Evolutionary conservation across 2,113 vertebrate species (phyloP).

Genomic region (Pterophyllum scalare): DNA sequence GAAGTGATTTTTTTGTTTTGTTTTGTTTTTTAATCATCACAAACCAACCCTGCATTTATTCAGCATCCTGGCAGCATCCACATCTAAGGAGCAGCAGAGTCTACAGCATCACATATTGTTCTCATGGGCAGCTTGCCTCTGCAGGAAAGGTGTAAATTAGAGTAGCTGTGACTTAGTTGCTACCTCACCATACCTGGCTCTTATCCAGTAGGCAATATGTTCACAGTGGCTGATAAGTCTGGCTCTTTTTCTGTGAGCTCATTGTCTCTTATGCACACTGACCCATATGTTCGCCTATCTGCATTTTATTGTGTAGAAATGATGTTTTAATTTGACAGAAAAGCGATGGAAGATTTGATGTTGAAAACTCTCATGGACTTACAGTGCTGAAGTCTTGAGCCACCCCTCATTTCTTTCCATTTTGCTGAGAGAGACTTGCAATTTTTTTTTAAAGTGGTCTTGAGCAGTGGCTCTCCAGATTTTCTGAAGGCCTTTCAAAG

Average conservation of each 20-base stretch:
- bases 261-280: not conserved
- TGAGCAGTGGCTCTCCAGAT: not conserved
- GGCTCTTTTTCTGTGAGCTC: not conserved
- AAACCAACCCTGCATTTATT: conserved; percentile 18
- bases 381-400: no score
- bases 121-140: conserved; percentile 55
- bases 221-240: conserved; percentile 25
- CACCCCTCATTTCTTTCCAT: no score
- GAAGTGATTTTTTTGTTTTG: not conserved
- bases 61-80: conserved; percentile 12
- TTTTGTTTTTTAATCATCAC: conserved; percentile 15
- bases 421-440: not conserved
- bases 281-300: not conserved
- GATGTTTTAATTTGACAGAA: not conserved
- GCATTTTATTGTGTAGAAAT: not conserved
- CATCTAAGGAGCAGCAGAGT: conserved; percentile 19
- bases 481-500: not conserved
- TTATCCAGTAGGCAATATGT: conserved; percentile 48
- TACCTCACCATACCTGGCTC: conserved; percentile 49
- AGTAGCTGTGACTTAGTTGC: conserved; percentile 42
- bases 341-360: no score
- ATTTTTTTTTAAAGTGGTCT: not conserved
- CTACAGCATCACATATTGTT: conserved; percentile 52
- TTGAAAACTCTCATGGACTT: no score
- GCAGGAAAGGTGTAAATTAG: conserved; percentile 65